Percentiles rank a stretch among this genome's conserved stretches.
Evolutionary conservation across 2,113 vertebrate genomes (phyloP).

Genomic region (Phrynosoma platyrhinos): DNA sequence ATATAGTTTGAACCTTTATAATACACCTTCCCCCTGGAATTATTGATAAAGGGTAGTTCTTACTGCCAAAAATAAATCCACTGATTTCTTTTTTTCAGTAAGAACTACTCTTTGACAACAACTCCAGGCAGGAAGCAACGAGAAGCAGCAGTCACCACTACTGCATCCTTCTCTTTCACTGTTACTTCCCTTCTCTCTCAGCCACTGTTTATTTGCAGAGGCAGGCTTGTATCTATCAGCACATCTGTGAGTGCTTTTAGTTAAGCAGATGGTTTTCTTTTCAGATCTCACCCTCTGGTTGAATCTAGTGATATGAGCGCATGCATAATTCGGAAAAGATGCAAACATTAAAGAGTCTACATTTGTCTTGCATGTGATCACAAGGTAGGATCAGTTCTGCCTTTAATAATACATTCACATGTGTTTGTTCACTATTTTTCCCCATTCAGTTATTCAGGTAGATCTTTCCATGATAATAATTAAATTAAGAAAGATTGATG

Average conservation of each 20-base stretch:
- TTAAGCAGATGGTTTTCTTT: neutral
- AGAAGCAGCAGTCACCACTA: neutral
- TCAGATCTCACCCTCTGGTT: neutral
- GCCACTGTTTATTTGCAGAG: neutral
- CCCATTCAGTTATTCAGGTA: too few relatives aligned
- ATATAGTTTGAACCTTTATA: too few relatives aligned
- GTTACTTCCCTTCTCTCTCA: constrained; percentile 19
- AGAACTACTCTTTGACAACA: neutral
- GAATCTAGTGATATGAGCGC: neutral
- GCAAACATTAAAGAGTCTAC: neutral
- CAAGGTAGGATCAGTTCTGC: constrained; percentile 21
- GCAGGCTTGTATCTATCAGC: neutral
- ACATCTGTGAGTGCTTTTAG: neutral
- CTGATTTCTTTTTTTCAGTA: too few relatives aligned
- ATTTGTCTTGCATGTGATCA: neutral
- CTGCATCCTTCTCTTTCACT: neutral
- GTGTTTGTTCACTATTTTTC: too few relatives aligned
- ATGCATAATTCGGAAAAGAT: neutral
- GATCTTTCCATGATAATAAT: neutral
- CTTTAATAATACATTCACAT: neutral
- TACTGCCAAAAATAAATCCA: too few relatives aligned
- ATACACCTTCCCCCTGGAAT: too few relatives aligned
- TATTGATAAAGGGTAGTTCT: too few relatives aligned
- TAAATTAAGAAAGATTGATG: neutral
- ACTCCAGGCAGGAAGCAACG: neutral